Base-by-base conservation (phyloP, 2,888 invertebrate species). In the Apotomis turbidana region DNA sequence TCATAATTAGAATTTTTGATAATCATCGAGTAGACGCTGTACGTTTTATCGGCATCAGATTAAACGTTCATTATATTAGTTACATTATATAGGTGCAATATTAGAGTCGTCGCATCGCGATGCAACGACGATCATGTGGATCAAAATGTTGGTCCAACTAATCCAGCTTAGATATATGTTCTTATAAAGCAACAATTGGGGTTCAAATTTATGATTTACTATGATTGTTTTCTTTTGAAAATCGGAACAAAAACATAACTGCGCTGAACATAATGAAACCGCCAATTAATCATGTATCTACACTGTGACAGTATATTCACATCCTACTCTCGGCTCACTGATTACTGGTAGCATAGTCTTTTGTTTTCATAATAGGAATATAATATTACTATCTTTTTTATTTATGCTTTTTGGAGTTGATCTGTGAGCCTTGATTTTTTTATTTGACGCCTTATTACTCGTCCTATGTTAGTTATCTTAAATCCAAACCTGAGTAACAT, bases 161-260 rank as follows among this genome's bases (percentile, higher is more conserved):
- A 75, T 77, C 74, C 75, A 76, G 72, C 63, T 57, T 44, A 67
- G 63, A 72, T 71, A 60, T 66, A 66, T 49, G 58, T 66, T 44
- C 54, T 27, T 51, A 67, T 66, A 41, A 69, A 68, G 55, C 64
- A 57, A 72, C 52, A 78, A 78, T 83, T 84, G 83, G 84, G 81
- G 80, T 81, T 78, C 46, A 85, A 86, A 86, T 86, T 86, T 89
- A 87, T 89, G 89, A 81, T 81, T 81, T 74, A 71, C 61, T 72
- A 75, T 74, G 76, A 66, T n/a, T 13, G n/a, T 57, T 57, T 38
- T 52, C 0, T 41, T 3, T 55, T 15, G 1, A 54, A 41, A 55
- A 64, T 64, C 55, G 27, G 54, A 64, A 44, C 6, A 64, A 44
- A 66, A 66, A 55, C 2, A 46, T 27, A 46, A 46, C 69, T 70